Percentiles rank a stretch among this genome's conserved stretches.
These are phyloP conservation scores for Labrus mixtus DNA, from an alignment of 2,113 vertebrate species.

Conservation along the genomic window DNA sequence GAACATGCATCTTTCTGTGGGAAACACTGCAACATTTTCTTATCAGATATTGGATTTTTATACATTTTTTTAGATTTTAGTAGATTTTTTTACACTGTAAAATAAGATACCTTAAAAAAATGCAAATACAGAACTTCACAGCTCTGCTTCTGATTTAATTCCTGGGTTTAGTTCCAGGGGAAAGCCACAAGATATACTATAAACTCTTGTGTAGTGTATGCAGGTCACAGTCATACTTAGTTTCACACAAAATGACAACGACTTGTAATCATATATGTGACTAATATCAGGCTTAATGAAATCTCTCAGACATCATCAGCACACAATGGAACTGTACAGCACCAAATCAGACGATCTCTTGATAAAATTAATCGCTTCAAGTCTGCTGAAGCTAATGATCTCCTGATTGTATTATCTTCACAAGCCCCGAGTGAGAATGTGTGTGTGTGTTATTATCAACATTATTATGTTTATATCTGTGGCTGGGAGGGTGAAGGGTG, in stretches of 20 bases:
- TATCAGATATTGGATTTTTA: background rate
- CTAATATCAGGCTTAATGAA: slow-evolving; percentile 40
- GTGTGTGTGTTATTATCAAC: slow-evolving; percentile 38
- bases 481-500: slow-evolving; percentile 12
- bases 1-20: no score
- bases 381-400: slow-evolving; percentile 64
- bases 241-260: slow-evolving; percentile 21
- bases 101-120: background rate
- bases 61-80: background rate
- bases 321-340: slow-evolving; percentile 27
- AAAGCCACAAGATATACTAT: background rate
- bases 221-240: slow-evolving; percentile 3
- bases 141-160: background rate
- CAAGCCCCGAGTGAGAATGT: slow-evolving; percentile 44
- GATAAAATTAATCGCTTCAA: slow-evolving; percentile 64
- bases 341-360: slow-evolving; percentile 68
- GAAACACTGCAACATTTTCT: no score
- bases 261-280: slow-evolving; percentile 41
- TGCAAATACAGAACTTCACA: background rate
- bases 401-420: slow-evolving; percentile 60
- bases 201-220: slow-evolving; percentile 5
- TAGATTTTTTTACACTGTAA: background rate
- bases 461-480: slow-evolving; percentile 61
- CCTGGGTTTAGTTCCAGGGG: background rate
- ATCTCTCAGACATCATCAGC: slow-evolving; percentile 43